Percentiles rank a stretch among this genome's conserved stretches.
Evolutionary conservation across 2,888 invertebrate species (phyloP).

Genomic region (Tryphoninae sp.): DNA sequence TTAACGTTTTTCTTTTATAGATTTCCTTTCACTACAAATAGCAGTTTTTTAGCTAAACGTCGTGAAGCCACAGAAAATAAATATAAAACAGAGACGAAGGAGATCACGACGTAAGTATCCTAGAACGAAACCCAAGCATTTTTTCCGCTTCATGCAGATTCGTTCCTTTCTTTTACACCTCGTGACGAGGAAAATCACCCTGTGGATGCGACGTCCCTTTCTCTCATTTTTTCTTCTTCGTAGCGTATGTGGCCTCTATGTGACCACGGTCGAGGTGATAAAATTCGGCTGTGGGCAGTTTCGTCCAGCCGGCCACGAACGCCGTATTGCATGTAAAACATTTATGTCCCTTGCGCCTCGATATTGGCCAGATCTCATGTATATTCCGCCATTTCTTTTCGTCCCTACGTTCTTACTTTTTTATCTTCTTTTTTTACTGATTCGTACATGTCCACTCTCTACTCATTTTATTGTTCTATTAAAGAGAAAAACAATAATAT

Average conservation of each 20-base stretch:
- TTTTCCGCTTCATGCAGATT: constrained; percentile 67
- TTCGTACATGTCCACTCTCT: not conserved
- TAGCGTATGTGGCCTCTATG: constrained; percentile 16
- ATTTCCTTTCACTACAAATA: too few species aligned
- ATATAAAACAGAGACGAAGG: constrained; percentile 13
- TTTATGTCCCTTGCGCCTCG: constrained; percentile 75
- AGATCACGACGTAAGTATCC: constrained; percentile 5
- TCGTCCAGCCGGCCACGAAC: constrained; percentile 78
- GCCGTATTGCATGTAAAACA: constrained; percentile 82
- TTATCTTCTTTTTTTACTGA: constrained; percentile 14
- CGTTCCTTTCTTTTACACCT: constrained; percentile 72
- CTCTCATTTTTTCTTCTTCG: constrained; percentile 34
- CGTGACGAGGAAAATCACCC: constrained; percentile 43
- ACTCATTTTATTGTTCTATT: constrained; percentile 4
- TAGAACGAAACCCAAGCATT: constrained; percentile 41
- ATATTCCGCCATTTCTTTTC: constrained; percentile 54
- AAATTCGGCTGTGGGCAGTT: constrained; percentile 81
- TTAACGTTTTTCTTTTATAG: too few species aligned
- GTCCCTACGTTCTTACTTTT: constrained; percentile 32
- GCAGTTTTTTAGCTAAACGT: too few species aligned
- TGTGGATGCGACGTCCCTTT: constrained; percentile 30
- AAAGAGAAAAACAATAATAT: constrained; percentile 12
- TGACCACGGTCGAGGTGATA: constrained; percentile 76
- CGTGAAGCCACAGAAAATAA: not conserved
- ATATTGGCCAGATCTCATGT: constrained; percentile 74